Percentiles rank a stretch among this genome's conserved stretches.
Evolutionary conservation across 2,888 invertebrate genomes (phyloP).

Genomic region (Taphrorychus bicolor): DNA sequence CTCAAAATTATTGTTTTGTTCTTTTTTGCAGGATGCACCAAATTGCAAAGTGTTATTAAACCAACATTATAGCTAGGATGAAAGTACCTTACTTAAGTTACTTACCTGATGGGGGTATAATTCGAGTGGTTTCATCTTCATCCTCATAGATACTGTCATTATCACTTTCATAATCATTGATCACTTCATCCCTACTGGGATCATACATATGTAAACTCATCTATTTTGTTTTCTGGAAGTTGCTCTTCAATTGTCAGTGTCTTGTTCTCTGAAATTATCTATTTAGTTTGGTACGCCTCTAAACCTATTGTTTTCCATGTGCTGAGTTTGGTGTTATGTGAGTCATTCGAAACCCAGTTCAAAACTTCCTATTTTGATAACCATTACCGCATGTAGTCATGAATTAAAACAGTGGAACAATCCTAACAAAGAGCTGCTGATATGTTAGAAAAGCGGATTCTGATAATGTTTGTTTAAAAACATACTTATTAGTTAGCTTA

Average conservation of each 20-base stretch:
- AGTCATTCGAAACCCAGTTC: background rate
- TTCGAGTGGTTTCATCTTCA: conserved; percentile 58
- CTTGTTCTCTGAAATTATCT: background rate
- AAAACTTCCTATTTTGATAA: background rate
- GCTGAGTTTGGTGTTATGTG: background rate
- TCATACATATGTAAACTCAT: conserved; percentile 42
- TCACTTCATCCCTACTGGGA: conserved; percentile 40
- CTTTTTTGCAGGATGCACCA: too few relatives aligned
- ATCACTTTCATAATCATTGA: conserved; percentile 47
- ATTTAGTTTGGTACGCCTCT: background rate
- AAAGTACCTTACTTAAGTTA: background rate
- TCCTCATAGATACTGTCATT: conserved; percentile 51
- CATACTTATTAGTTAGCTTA: background rate
- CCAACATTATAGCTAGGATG: too few relatives aligned
- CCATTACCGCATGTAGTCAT: background rate
- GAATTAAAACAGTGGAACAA: background rate
- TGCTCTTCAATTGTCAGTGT: too few relatives aligned
- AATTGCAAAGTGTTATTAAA: too few relatives aligned
- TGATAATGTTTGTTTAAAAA: background rate
- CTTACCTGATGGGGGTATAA: conserved; percentile 58
- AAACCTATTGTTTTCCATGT: background rate
- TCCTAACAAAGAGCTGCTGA: background rate
- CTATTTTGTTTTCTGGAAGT: background rate
- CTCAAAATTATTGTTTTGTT: too few relatives aligned
- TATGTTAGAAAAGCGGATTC: background rate